A percentile compares a stretch with the other conserved stretches of the same genome.
Evolutionary conservation across 2,113 vertebrate genomes (phyloP).

Genomic region (Oceanites oceanicus): DNA sequence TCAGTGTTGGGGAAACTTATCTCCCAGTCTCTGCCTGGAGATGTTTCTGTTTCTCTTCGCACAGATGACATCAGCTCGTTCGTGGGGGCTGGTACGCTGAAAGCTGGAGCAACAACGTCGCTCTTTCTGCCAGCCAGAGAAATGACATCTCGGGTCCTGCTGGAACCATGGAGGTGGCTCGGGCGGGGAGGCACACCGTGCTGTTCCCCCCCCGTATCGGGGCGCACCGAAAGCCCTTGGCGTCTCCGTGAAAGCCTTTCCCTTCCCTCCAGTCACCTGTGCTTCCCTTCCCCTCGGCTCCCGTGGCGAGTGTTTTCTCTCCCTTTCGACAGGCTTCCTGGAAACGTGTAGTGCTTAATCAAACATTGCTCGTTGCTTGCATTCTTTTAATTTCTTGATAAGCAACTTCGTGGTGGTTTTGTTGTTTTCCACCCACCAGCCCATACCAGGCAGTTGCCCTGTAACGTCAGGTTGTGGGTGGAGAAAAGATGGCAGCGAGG

Average conservation of each 20-base stretch:
- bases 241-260: fast-evolving
- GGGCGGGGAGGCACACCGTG: fast-evolving
- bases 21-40: neutral
- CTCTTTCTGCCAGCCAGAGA: neutral
- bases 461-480: neutral
- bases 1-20: neutral
- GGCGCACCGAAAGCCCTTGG: fast-evolving
- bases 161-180: fast-evolving
- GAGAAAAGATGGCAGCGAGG: neutral
- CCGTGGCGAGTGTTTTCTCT: neutral
- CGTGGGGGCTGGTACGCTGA: neutral
- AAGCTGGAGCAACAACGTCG: neutral
- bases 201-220: fast-evolving
- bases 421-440: neutral
- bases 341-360: neutral
- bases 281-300: neutral
- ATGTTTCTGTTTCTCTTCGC: neutral
- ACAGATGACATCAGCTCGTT: neutral
- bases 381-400: neutral
- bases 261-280: neutral
- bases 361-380: neutral
- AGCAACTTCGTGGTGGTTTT: neutral
- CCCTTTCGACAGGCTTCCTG: neutral
- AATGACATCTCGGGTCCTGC: neutral
- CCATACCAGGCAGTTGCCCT: neutral